These are phyloP conservation scores for Caenorhabditis macrosperma DNA, from an alignment of 2,888 invertebrate genomes.

Conservation along the genomic window DNA sequence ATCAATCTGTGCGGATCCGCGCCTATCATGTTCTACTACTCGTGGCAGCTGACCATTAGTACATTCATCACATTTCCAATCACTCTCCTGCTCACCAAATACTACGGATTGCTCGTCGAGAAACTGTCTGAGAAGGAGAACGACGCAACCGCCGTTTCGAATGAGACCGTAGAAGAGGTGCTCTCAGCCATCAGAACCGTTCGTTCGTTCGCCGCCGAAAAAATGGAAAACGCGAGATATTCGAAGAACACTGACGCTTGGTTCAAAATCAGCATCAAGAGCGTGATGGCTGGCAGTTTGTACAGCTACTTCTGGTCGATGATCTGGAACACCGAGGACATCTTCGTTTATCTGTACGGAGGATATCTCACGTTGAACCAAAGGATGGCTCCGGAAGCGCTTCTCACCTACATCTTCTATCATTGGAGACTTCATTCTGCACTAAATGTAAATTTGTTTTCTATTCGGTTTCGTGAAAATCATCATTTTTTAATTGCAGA, in stretches of 20 bases:
- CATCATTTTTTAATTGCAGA: constrained; percentile 68
- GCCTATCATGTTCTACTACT: constrained; percentile 58
- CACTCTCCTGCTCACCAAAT: constrained; percentile 41
- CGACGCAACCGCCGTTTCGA: constrained; percentile 51
- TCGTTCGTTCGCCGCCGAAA: constrained; percentile 50
- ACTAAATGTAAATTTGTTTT: constrained; percentile 47
- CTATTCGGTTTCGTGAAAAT: no score
- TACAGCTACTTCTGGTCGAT: constrained; percentile 47
- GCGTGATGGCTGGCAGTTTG: constrained; percentile 36
- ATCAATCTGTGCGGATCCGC: constrained; percentile 47
- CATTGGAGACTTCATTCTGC: constrained; percentile 54
- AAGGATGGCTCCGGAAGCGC: constrained; percentile 45
- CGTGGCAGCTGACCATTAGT: constrained; percentile 52
- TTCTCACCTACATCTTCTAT: constrained; percentile 53
- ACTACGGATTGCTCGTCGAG: constrained; percentile 44
- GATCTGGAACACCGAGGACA: constrained; percentile 57
- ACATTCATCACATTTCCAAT: constrained; percentile 55
- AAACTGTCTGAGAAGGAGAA: constrained; percentile 51
- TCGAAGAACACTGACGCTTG: constrained; percentile 41
- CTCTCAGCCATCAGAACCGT: constrained; percentile 53
- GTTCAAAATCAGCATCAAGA: constrained; percentile 57
- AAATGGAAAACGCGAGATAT: constrained; percentile 39
- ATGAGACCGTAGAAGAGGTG: constrained; percentile 58
- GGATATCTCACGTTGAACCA: constrained; percentile 55
- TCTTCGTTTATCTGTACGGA: constrained; percentile 50